Percentiles rank a stretch among this genome's conserved stretches.
These are phyloP conservation scores for Volucella zonaria DNA, from an alignment of 2,888 invertebrate genomes.

Conservation along the genomic window DNA sequence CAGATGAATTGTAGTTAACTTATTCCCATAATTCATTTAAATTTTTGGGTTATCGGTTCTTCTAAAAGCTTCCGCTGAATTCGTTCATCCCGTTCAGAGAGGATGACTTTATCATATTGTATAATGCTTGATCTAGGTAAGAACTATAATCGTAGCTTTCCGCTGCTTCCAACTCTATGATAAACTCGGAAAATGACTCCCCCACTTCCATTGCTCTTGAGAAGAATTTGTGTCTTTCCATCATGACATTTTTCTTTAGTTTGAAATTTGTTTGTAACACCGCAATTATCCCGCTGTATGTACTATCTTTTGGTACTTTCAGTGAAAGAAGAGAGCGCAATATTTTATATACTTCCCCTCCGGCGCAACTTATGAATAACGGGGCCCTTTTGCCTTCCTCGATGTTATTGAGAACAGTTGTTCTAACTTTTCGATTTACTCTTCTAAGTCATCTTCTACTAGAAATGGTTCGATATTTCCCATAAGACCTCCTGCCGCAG, in stretches of 20 bases:
- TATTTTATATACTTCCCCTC: constrained; percentile 17
- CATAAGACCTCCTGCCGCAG: no score
- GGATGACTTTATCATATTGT: constrained; percentile 8
- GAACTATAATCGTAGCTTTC: neutral
- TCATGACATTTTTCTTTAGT: neutral
- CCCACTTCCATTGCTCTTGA: neutral
- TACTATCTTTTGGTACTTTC: neutral
- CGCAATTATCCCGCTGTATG: constrained; percentile 2
- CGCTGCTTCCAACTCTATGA: constrained; percentile 3
- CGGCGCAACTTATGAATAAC: constrained; percentile 12
- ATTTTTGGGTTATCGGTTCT: constrained; percentile 9
- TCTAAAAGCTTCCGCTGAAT: constrained; percentile 7
- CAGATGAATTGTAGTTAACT: no score
- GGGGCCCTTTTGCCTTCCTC: constrained; percentile 8
- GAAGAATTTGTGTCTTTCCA: constrained; percentile 6
- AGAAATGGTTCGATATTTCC: no score
- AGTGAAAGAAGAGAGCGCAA: constrained; percentile 17
- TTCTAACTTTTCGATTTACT: neutral
- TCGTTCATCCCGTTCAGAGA: constrained; percentile 3
- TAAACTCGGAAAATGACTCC: neutral
- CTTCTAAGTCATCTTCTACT: no score
- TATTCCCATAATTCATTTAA: no score
- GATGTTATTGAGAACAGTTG: constrained; percentile 9
- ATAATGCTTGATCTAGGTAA: constrained; percentile 5
- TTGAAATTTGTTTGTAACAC: constrained; percentile 20